Evolutionary conservation across 1,140 invertebrate genomes (phyloP).

Genomic region (Dinoponera quadriceps): DNA sequence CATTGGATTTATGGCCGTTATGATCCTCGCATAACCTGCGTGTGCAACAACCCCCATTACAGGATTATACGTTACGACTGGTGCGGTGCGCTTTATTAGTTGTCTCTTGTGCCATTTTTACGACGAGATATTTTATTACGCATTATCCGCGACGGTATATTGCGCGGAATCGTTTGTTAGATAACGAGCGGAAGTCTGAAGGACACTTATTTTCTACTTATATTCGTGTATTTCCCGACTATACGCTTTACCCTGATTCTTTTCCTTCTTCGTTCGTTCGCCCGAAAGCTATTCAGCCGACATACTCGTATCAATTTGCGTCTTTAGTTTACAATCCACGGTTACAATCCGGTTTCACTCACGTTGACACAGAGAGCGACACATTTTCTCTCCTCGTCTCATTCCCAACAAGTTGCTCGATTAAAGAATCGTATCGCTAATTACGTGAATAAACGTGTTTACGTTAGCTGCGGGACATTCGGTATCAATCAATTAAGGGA

Average conservation of each 20-base stretch:
- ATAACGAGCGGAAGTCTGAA: constrained; percentile 12
- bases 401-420: neutral
- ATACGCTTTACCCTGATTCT: neutral
- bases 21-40: constrained; percentile 71
- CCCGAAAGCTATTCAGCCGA: neutral
- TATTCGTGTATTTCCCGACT: neutral
- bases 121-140: constrained; percentile 59
- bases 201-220: neutral
- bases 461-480: neutral
- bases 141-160: constrained; percentile 15
- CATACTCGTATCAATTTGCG: neutral
- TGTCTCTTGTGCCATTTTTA: constrained; percentile 62
- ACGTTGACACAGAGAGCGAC: neutral
- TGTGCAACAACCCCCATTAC: constrained; percentile 79
- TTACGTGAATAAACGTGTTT: neutral
- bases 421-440: neutral
- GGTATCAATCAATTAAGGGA: neutral
- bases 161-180: constrained; percentile 11
- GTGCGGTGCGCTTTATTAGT: constrained; percentile 63
- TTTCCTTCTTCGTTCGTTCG: neutral
- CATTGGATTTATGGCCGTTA: constrained; percentile 68
- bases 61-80: constrained; percentile 76
- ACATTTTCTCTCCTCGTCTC: neutral
- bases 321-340: neutral
- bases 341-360: neutral